A percentile compares a stretch with the other conserved stretches of the same genome.
phyloP scores from a whole-genome alignment of 2,797 vertebrate genomes.

The Muscicapa striata region DNA sequence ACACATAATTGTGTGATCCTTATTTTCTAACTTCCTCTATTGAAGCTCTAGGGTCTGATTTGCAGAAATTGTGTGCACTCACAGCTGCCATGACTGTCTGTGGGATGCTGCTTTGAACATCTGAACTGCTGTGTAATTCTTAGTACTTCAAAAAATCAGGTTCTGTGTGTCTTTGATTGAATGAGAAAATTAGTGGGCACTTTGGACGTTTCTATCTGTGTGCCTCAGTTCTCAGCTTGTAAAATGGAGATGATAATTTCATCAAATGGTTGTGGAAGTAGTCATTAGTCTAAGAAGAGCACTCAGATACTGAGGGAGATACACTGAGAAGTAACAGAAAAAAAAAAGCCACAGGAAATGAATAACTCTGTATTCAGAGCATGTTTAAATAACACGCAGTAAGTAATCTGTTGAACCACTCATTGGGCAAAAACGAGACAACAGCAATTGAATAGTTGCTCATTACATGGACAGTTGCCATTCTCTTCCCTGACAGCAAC shows the following conservation, averaged over 20 bases:
- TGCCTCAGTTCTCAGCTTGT: conserved; percentile 17
- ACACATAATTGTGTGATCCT: neutral
- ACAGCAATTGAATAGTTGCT: conserved; percentile 20
- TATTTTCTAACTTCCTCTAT: neutral
- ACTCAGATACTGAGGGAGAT: neutral
- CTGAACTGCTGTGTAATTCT: conserved; percentile 38
- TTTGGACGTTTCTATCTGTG: conserved; percentile 11
- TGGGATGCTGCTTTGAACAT: conserved; percentile 29
- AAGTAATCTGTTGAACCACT: neutral
- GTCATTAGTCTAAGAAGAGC: conserved; percentile 42
- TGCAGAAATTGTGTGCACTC: conserved; percentile 2
- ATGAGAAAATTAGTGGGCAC: conserved; percentile 56
- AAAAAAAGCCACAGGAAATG: conserved; percentile 41
- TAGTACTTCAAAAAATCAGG: conserved; percentile 28
- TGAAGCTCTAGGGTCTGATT: conserved; percentile 27
- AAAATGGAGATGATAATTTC: conserved; percentile 30
- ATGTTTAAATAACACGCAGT: neutral
- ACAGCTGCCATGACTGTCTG: conserved; percentile 13
- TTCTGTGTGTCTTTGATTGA: conserved; percentile 36
- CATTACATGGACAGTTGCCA: neutral
- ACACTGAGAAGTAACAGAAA: neutral
- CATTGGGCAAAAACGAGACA: neutral
- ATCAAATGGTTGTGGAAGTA: conserved; percentile 49
- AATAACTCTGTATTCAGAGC: conserved; percentile 15
- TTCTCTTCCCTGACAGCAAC: neutral